Base-by-base conservation (phyloP, 1,140 invertebrate species). In the Parasteatoda tepidariorum region DNA sequence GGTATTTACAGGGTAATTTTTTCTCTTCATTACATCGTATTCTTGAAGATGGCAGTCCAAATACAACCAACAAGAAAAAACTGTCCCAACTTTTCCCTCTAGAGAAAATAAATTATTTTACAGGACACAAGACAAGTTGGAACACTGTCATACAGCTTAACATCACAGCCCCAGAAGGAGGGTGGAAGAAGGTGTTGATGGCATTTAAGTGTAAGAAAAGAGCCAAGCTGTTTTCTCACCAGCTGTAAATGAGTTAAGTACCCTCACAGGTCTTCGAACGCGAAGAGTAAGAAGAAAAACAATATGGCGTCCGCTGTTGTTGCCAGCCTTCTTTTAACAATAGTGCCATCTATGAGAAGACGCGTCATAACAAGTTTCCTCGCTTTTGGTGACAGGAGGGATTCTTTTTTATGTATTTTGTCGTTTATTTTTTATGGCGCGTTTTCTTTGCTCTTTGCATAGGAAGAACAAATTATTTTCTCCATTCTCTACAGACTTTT, bases 211-310 rank as follows among this genome's bases (percentile, higher is more conserved):
- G 61, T 15, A 28, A 26, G 28, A 64, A 64, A 64, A 18, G 24
- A 64, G 22, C n/a, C 61, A 64, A 64, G 62, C 33, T 79, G 64
- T 79, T 79, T 18, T 31, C 76, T 54, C 64, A 62, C 61, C 76
- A 79, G 76, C 62, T 79, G 76, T 68, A 79, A 79, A 79, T 79
- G 76, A 79, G 76, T 57, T 79, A 79, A 79, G 76, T 67, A 38
- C 76, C 62, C 62, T 66, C 64, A 68, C 68, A 64, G 9, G 55
- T 68, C 76, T 34, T 9, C 57, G 59, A 64, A 48, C 15, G 28
- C 55, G 38, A 48, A 57, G 31, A 15, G 15, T 18, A 73, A 73
- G 7, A n/a, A 75, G 33, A 75, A 68, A 79, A 68, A 57, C 41
- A 76, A 64, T 22, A 66, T 78, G 33, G 61, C 64, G n/a, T 34